Conservation (phyloP, 2,113 vertebrate genomes). For the Phalacrocorax aristotelis region DNA sequence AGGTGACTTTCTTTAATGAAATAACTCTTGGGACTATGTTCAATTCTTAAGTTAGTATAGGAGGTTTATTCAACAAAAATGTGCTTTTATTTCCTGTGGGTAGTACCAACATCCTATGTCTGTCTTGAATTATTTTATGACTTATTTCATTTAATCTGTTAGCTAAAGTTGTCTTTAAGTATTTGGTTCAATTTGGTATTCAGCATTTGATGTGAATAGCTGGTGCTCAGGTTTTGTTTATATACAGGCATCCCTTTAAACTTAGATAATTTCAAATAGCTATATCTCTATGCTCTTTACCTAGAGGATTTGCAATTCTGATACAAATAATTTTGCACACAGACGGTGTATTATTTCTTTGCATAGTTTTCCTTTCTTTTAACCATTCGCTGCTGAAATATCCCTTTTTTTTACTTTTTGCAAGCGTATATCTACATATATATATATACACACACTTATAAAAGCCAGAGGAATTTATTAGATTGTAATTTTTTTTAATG, state of each 20-base stretch:
- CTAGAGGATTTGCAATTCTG: neutral
- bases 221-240: neutral
- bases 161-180: neutral
- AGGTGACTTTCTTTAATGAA: neutral
- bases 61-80: neutral
- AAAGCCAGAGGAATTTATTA: neutral
- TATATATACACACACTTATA: neutral
- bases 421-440: neutral
- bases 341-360: neutral
- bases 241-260: neutral
- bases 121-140: neutral
- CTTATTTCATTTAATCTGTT: neutral
- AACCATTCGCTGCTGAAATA: neutral
- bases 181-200: neutral
- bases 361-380: neutral
- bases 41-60: neutral
- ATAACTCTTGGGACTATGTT: neutral
- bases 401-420: neutral
- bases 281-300: neutral
- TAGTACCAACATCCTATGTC: neutral
- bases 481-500: neutral
- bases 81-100: neutral
- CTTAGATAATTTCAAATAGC: neutral
- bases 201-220: neutral
- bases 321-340: neutral